These are phyloP conservation scores for Sinohyriopsis cumingii DNA, from an alignment of 2,888 invertebrate species.

Conservation along the genomic window DNA sequence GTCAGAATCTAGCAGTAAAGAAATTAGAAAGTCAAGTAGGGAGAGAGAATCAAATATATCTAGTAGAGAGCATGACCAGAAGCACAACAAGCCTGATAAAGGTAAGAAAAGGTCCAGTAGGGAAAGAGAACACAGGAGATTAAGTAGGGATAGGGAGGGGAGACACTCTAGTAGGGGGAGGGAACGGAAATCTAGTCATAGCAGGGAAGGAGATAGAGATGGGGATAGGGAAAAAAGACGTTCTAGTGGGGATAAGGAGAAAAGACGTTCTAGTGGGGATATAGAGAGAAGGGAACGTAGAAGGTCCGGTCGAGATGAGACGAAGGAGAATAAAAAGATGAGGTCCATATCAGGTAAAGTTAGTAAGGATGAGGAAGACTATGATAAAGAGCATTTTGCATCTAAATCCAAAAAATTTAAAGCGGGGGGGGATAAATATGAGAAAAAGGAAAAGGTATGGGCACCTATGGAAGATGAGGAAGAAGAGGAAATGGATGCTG, in stretches of 20 bases:
- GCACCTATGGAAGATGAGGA: conserved; percentile 43
- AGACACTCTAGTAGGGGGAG: conserved; percentile 1
- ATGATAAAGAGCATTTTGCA: conserved; percentile 22
- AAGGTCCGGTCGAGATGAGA: conserved; percentile 16
- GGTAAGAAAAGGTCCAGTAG: conserved; percentile 7
- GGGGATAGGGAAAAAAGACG: conserved; percentile 6
- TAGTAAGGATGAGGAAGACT: conserved; percentile 17
- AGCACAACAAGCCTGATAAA: conserved; percentile 1
- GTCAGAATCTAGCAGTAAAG: conserved; percentile 16
- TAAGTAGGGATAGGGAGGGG: neutral
- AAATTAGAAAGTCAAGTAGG: conserved; percentile 14
- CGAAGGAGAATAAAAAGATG: conserved; percentile 17
- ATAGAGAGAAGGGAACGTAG: conserved; percentile 10
- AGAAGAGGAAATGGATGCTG: conserved; percentile 35
- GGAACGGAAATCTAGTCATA: conserved; percentile 1
- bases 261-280: conserved; percentile 1
- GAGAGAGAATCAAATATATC: conserved; percentile 9
- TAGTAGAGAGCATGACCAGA: conserved; percentile 12
- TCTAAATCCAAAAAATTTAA: conserved; percentile 22
- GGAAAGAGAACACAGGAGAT: conserved; percentile 13
- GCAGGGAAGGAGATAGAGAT: conserved; percentile 17
- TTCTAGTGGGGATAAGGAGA: conserved; percentile 1
- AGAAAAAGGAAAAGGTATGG: conserved; percentile 35
- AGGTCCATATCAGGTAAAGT: conserved; percentile 31
- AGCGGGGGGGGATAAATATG: conserved; percentile 29